phyloP scores from a whole-genome alignment of 2,888 invertebrate genomes.

The Miltochrista miniata region DNA sequence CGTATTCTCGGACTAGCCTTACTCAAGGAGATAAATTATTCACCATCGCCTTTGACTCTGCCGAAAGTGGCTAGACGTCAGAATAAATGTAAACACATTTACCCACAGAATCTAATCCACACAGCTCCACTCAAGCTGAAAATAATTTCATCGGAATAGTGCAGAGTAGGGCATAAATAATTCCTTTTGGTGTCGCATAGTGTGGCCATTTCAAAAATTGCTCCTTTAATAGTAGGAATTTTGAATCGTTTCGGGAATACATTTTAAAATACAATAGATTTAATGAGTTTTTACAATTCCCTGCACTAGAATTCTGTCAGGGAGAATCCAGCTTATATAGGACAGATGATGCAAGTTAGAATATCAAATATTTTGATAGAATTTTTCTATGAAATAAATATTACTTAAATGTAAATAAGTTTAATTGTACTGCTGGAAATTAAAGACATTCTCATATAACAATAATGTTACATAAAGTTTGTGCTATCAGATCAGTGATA shows the following conservation, averaged over 20 bases:
- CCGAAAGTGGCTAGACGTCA: constrained; percentile 27
- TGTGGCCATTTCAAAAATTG: not conserved
- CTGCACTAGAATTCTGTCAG: too few relatives aligned
- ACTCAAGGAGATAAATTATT: constrained; percentile 27
- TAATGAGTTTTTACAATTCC: too few relatives aligned
- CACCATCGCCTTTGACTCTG: constrained; percentile 12
- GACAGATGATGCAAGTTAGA: too few relatives aligned
- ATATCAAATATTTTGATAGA: too few relatives aligned
- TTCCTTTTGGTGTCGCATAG: constrained; percentile 35
- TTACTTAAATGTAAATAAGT: too few relatives aligned
- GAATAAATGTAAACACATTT: constrained; percentile 41
- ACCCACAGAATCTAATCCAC: constrained; percentile 35
- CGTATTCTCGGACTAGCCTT: constrained; percentile 8
- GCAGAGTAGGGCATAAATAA: constrained; percentile 54
- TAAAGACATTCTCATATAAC: too few relatives aligned
- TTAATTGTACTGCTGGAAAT: too few relatives aligned
- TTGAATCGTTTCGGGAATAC: not conserved
- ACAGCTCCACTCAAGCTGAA: constrained; percentile 38
- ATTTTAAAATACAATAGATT: too few relatives aligned
- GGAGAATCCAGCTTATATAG: too few relatives aligned
- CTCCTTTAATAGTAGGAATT: not conserved
- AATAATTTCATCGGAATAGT: constrained; percentile 43
- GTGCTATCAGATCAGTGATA: too few relatives aligned
- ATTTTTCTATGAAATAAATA: too few relatives aligned
- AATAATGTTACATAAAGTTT: too few relatives aligned